Evolutionary conservation across 2,113 vertebrate genomes (phyloP).

Genomic region (Pongo abelii): DNA sequence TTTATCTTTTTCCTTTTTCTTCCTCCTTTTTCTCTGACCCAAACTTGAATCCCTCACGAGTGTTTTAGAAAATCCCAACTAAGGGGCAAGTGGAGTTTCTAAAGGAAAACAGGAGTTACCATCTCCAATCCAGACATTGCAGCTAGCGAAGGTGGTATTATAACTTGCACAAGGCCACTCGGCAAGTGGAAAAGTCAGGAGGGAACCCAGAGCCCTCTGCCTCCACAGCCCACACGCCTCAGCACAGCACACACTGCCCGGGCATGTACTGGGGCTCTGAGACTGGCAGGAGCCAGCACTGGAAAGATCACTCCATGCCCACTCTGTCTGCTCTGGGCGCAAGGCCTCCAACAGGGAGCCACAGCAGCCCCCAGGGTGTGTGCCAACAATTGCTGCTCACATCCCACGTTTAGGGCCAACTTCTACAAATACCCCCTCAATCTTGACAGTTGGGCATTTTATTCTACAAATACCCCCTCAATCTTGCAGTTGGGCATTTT

Average conservation of each 20-base stretch:
- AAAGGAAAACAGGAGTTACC: background rate
- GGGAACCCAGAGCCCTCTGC: background rate
- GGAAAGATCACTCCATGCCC: background rate
- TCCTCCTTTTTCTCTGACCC: background rate
- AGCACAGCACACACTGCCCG: background rate
- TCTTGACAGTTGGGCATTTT: background rate
- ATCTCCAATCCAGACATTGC: background rate
- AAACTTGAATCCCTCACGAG: background rate
- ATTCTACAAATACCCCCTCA: background rate
- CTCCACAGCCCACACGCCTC: background rate
- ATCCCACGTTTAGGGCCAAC: background rate
- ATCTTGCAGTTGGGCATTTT: background rate
- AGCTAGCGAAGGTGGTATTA: background rate
- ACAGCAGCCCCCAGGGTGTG: background rate
- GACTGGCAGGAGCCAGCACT: background rate
- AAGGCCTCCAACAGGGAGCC: background rate
- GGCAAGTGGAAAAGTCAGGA: background rate
- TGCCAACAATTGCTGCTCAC: background rate
- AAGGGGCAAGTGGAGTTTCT: background rate
- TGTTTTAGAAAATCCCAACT: background rate
- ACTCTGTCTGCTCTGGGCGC: background rate
- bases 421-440: background rate
- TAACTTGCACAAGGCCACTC: background rate
- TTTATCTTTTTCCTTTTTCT: background rate
- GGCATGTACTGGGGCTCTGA: fast-evolving